Evolutionary conservation across 2,797 vertebrate species (phyloP).

Genomic region (Nannoperca obscura): DNA sequence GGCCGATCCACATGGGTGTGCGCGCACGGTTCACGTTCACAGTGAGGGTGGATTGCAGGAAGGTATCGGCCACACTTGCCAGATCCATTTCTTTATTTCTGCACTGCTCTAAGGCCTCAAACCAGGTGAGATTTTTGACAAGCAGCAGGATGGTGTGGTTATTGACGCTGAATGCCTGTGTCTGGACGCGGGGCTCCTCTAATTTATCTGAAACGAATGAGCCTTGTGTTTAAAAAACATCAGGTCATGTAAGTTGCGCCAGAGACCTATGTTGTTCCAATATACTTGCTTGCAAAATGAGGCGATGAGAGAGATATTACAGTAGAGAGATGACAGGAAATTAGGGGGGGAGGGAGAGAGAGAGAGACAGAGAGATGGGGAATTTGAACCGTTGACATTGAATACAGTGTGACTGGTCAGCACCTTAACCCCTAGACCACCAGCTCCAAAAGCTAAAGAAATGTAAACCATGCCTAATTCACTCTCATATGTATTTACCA

Average conservation of each 20-base stretch:
- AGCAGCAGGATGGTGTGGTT: slow-evolving; percentile 89
- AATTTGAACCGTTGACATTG: not conserved
- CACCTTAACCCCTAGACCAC: not conserved
- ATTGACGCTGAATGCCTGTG: slow-evolving; percentile 74
- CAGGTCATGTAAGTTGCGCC: not conserved
- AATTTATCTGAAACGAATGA: slow-evolving; percentile 76
- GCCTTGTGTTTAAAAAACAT: not conserved
- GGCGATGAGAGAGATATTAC: not conserved
- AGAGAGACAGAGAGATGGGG: not conserved
- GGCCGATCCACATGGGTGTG: slow-evolving; percentile 92
- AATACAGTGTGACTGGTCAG: not conserved
- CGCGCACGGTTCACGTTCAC: slow-evolving; percentile 80
- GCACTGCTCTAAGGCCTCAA: slow-evolving; percentile 87
- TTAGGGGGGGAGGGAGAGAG: too few relatives aligned
- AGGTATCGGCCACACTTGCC: slow-evolving; percentile 90
- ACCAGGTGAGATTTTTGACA: slow-evolving; percentile 90
- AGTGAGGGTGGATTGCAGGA: slow-evolving; percentile 89
- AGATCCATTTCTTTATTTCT: slow-evolving; percentile 84
- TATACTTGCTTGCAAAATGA: not conserved
- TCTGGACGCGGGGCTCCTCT: slow-evolving; percentile 69
- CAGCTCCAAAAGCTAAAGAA: not conserved
- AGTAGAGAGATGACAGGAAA: not conserved
- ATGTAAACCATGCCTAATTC: not conserved
- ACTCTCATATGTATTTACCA: slow-evolving; percentile 2
- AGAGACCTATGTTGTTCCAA: not conserved